Evolutionary conservation across 2,888 invertebrate species (phyloP), one percentile per base, ranked within the genome.

Genomic region (Chymomyza fuscimana): DNA sequence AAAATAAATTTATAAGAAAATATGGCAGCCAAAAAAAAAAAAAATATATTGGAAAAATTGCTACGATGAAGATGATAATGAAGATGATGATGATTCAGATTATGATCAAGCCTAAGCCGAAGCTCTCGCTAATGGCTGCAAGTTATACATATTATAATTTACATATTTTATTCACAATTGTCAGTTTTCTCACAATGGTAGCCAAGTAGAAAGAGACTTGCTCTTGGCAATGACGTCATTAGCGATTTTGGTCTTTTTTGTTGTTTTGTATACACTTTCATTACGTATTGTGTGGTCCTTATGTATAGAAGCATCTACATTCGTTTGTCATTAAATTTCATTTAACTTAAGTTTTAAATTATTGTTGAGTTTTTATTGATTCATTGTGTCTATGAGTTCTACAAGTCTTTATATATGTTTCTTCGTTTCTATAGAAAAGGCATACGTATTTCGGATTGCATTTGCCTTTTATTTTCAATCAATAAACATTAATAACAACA

Each of bases 131-230:
- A 46, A 46, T 12, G 40, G 2, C 40, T 46, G 40, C 40, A 46
- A 46, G 40, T 46, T 46, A 46, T 46, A 12, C 12, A 58, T 63
- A 40, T 61, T 58, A 72, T 59, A 65, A 74, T 69, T 75, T 69
- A 63, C 72, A 69, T 75, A 65, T 67, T 67, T 67, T 63, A 56
- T 63, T 58, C 65, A 66, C 67, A 63, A 69, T 69, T 66, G 71
- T 77, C 40, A 46, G 12, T 46, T 46, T 46, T 46, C 40, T 46
- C 40, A 46, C 40, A 46, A 46, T 46, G 40, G 12, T 12, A 46
- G 40, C 40, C 40, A 12, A 46, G 40, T 46, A 12, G 12, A 12
- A 46, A 46, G 40, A 10, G 40, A 46, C 40, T 12, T 46, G 40
- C 40, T 46, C 40, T 46, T 46, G 40, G 40, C 40, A 46, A 46